Evolutionary conservation across 2,113 vertebrate genomes (phyloP), one percentile per base, ranked within the genome.

Genomic region (Bathybates hornii): DNA sequence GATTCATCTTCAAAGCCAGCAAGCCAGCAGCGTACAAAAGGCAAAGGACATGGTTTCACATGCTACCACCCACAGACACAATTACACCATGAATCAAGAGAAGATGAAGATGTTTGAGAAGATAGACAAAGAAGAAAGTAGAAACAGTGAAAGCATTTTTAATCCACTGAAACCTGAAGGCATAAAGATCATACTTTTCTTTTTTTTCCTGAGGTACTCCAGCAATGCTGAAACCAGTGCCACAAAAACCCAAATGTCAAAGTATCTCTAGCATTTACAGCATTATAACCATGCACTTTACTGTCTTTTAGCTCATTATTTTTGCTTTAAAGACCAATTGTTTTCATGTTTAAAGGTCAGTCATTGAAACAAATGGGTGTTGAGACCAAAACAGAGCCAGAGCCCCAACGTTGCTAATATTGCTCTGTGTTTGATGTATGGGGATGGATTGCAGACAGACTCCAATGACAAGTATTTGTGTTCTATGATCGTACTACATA

Each of bases 1-100:
- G 95, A 96, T 96, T 95, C 95, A 96, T 97, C 94, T 93, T 93
- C 84, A 92, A 92, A 82, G 87, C 56, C 71, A 32, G 84, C 21
- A n/a, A 89, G 82, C 54, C 86, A 54, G 81, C 85, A 81, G 83
- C 84, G 27, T 81, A 93, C 86, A 83, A 86, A 88, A 78, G 79
- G 53, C 27, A 48, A 81, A 27, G 59, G 81, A 81, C 52, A 48
- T 19, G 10, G 57, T 81, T 91, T 89, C 93, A 89, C 83, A 86
- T 52, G 34, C 54, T 48, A 89, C 57, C 87, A 91, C 78, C 80
- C 56, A 92, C 86, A 54, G 87, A 87, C 83, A 83, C 86, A 92
- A 84, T 91, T 86, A 89, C 63, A 76, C 50, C 7, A 21, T 41
- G 43, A 82, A 32, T 83, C 16, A 54, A 80, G 80, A 73, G 17